A percentile compares a stretch with the other conserved stretches of the same genome.
Conservation (phyloP, 1,140 invertebrate species). For the Elymnias hypermnestra region DNA sequence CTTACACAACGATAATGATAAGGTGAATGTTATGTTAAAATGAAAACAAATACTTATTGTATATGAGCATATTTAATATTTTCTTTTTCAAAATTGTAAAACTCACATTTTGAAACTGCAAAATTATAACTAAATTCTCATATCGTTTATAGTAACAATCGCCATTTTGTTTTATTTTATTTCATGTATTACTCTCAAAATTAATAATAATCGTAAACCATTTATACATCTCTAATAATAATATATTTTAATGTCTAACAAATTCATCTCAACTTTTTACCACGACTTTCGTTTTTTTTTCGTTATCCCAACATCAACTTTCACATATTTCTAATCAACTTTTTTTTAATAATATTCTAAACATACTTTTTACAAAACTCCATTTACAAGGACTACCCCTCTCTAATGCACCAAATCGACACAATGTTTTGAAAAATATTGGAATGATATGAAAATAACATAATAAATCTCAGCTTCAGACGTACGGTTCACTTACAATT, state of each 20-base stretch:
- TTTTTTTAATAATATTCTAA: conserved; percentile 65
- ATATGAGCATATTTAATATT: conserved; percentile 76
- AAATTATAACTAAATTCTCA: conserved; percentile 76
- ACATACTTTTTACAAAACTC: conserved; percentile 66
- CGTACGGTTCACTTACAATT: neutral
- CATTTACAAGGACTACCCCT: conserved; percentile 60
- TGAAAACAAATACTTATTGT: conserved; percentile 45
- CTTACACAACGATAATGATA: too few species aligned
- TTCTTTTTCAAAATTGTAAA: conserved; percentile 76
- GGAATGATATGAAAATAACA: conserved; percentile 49
- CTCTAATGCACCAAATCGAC: conserved; percentile 52
- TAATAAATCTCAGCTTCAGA: neutral
- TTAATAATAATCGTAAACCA: conserved; percentile 72
- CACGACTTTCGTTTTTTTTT: conserved; percentile 51
- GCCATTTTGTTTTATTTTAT: conserved; percentile 56
- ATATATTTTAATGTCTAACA: conserved; percentile 74
- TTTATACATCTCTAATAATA: conserved; percentile 74
- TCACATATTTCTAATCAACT: conserved; percentile 60
- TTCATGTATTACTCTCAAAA: conserved; percentile 59
- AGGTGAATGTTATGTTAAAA: too few species aligned
- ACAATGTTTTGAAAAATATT: conserved; percentile 61
- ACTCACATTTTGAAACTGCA: conserved; percentile 76
- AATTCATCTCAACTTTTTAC: conserved; percentile 67
- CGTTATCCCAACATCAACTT: conserved; percentile 62
- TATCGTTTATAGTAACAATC: conserved; percentile 74